Evolutionary conservation across 1,140 invertebrate species (phyloP), one percentile per base, ranked within the genome.

Genomic region (Paracyclopina nana): DNA sequence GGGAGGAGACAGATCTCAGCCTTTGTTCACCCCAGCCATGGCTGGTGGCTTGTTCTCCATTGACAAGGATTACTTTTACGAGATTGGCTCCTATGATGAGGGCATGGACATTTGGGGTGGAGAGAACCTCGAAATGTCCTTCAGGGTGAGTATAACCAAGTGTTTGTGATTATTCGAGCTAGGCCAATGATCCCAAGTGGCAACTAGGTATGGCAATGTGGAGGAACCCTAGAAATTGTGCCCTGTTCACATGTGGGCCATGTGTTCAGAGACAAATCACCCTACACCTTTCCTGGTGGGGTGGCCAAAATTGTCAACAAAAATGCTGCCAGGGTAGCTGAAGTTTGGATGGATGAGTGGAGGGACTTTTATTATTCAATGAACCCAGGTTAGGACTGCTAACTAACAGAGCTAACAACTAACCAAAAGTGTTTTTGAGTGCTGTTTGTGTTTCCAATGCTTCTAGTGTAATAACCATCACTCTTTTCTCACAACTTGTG

Each of bases 101-200:
- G 90, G 91, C 57, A 97, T 98, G 92, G 90, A 97, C 62, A 96
- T 98, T 57, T 98, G 92, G 94, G 94, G 92, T 26, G 94, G 91
- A 52, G 92, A 98, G 68, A 98, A 98, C 71, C 72, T 98, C 28
- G 94, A 99, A 71, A 94, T 98, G 82, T 94, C 88, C 55, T 97
- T 97, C 66, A 74, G 91, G 75, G 91, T 96, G 77, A 77, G 70
- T 67, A 26, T n/a, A n/a, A n/a, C n/a, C n/a, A n/a, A n/a, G n/a
- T n/a, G n/a, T n/a, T n/a, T n/a, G n/a, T n/a, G n/a, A n/a, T n/a
- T 53, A 20, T 8, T 28, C 48, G 38, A 16, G 8, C 16, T n/a
- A 53, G 18, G 24, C n/a, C n/a, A n/a, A n/a, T n/a, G n/a, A n/a
- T 42, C 8, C 5, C 14, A 45, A 4, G n/a, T 8, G 3, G 43